Percentiles rank a stretch among this genome's conserved stretches.
Conservation (phyloP, 2,797 vertebrate species). For the Pseudochaenichthys georgianus region DNA sequence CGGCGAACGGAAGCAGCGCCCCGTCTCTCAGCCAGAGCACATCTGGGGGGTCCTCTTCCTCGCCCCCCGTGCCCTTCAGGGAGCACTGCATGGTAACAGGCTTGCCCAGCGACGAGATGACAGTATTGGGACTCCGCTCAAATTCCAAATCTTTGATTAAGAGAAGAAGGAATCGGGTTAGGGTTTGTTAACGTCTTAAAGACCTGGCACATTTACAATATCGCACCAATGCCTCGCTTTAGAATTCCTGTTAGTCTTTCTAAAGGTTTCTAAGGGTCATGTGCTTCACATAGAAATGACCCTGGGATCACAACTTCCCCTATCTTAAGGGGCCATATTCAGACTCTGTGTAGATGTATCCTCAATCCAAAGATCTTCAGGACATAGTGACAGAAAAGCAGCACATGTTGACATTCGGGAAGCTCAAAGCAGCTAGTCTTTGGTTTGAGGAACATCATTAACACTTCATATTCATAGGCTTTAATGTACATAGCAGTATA, state of each 20-base stretch:
- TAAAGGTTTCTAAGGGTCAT: not conserved
- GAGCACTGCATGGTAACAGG: conserved; percentile 82
- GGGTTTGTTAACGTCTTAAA: too few species aligned
- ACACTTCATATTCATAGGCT: not conserved
- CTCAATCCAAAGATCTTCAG: not conserved
- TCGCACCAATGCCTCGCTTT: too few species aligned
- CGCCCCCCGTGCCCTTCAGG: conserved; percentile 69
- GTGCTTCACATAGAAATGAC: not conserved
- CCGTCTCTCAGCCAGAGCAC: conserved; percentile 87
- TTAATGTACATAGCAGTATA: too few species aligned
- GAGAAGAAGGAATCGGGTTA: not conserved
- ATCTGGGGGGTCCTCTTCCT: conserved; percentile 83
- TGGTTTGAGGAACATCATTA: not conserved
- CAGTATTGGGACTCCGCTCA: conserved; percentile 77
- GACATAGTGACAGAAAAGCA: not conserved
- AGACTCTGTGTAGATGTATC: not conserved
- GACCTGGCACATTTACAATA: too few species aligned
- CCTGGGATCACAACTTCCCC: not conserved
- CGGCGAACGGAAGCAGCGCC: conserved; percentile 74
- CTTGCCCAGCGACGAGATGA: conserved; percentile 89
- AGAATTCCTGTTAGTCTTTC: not conserved
- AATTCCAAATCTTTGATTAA: conserved; percentile 80
- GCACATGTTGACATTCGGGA: not conserved
- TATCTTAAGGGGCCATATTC: too few species aligned
- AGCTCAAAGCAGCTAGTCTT: fast-evolving